Evolutionary conservation across 2,797 vertebrate species (phyloP).

Genomic region (Acanthiza pusilla): DNA sequence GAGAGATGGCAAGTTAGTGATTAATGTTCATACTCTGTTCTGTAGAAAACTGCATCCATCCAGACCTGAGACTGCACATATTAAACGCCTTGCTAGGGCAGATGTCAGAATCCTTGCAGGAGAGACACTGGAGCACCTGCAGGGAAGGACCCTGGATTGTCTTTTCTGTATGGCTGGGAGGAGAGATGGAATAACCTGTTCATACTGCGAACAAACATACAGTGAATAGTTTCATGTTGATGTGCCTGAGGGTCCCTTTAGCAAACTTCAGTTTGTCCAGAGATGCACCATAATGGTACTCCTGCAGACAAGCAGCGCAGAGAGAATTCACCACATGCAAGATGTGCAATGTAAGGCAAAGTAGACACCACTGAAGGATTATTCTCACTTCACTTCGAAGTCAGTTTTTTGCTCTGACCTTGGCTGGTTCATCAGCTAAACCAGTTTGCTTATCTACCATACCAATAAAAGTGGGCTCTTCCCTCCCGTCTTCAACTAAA

Average conservation of each 20-base stretch:
- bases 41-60: neutral
- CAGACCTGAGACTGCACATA: neutral
- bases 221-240: neutral
- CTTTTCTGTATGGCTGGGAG: neutral
- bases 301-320: neutral
- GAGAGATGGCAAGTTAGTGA: neutral
- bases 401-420: neutral
- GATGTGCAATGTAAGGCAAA: rapidly evolving
- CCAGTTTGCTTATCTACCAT: neutral
- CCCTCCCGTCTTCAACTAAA: neutral
- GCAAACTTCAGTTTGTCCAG: neutral
- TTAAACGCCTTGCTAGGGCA: neutral
- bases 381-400: neutral
- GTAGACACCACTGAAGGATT: neutral
- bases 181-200: neutral
- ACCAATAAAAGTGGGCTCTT: neutral
- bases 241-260: neutral
- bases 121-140: neutral
- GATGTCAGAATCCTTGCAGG: neutral
- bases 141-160: neutral
- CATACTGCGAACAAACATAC: neutral
- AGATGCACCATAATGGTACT: neutral
- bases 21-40: neutral
- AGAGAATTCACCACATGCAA: neutral
- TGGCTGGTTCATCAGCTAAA: neutral